Evolutionary conservation across 1,140 invertebrate genomes (phyloP), one percentile per base, ranked within the genome.

Genomic region (Berghia stephanieae): DNA sequence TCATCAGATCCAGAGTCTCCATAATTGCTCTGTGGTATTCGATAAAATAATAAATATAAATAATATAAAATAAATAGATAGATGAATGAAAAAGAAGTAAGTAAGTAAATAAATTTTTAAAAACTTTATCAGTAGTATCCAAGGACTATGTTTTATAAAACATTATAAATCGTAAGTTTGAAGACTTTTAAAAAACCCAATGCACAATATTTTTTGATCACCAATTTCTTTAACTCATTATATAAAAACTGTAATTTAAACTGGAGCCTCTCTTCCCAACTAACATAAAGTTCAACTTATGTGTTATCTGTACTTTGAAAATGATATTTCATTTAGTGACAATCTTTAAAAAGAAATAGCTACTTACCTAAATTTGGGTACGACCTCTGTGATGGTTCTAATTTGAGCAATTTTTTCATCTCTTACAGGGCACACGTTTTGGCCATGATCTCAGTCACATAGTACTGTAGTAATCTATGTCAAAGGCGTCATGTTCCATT

Each of bases 351-450:
- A 60, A 63, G 10, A 78, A 40, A n/a, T 31, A 75, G 31, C 72
- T 43, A 96, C 95, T 66, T 93, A 94, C 87, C 93, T 94, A 87
- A 98, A 98, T n/a, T 96, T 92, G 34, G 95, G 93, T 0, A 98
- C 93, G 49, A 95, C 90, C 84, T 97, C 94, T 40, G 92, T 93
- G 63, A 93, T 93, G 83, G 94, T 90, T 77, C 90, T 93, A 31
- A 99, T 86, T 83, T 94, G 92, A 75, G 91, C 91, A 75, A 99
- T 95, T 84, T 94, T 93, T 74, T 96, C 95, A 88, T 99, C 98
- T 75, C 98, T 90, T 1, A 94, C 93, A 0, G 97, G n/a, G 96
- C 96, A 87, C 97, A 99, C 6, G 98, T 88, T 87, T 94, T 94
- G 5, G 93, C 92, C 94, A 99, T 96, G 27, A 96, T 91, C 40